These are phyloP conservation scores for Pteronura brasiliensis DNA, from an alignment of 2,113 vertebrate genomes.

Conservation along the genomic window DNA sequence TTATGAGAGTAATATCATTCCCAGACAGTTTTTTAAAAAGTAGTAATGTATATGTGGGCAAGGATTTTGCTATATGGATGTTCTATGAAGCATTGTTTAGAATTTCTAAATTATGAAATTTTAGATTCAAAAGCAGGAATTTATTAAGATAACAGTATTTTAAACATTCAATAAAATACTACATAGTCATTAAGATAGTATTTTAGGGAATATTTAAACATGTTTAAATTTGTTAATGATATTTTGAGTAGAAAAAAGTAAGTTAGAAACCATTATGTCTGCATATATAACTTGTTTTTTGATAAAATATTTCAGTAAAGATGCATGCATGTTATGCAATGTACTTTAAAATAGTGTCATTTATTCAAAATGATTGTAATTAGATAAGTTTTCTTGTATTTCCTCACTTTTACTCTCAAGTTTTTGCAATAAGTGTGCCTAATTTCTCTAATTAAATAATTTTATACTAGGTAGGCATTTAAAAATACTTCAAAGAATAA, in stretches of 20 bases:
- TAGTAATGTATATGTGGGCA: background rate
- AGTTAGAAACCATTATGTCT: background rate
- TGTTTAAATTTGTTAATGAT: background rate
- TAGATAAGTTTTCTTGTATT: background rate
- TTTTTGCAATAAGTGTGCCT: background rate
- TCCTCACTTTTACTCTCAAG: background rate
- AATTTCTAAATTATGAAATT: background rate
- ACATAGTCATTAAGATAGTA: background rate
- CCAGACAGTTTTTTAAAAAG: slow-evolving; percentile 23
- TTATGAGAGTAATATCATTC: background rate
- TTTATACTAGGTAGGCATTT: background rate
- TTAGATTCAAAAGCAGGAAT: background rate
- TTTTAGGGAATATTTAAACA: background rate
- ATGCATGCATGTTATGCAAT: background rate
- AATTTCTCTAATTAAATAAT: background rate
- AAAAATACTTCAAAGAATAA: background rate
- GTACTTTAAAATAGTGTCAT: background rate
- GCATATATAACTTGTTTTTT: background rate
- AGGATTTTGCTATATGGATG: background rate
- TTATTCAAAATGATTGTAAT: background rate
- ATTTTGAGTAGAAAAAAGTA: background rate
- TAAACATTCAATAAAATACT: background rate
- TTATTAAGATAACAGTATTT: background rate
- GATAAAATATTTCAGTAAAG: background rate
- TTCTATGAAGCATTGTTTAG: background rate